Conservation (phyloP, 2,888 invertebrate species). For the Rotaria macrura region DNA sequence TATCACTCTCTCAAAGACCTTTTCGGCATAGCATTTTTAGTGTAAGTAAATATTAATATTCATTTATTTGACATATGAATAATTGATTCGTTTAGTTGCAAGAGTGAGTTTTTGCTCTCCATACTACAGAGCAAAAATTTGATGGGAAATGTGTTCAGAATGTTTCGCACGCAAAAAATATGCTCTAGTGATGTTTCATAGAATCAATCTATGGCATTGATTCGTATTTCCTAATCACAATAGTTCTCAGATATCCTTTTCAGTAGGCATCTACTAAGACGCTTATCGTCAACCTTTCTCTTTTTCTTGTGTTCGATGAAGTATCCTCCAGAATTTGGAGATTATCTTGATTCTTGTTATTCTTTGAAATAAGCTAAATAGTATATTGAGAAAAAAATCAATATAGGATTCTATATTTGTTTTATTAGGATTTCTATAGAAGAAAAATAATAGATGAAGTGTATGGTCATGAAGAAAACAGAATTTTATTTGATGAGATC, state of each 20-base stretch:
- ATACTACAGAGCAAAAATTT: no score
- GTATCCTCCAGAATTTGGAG: neutral
- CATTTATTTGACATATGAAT: neutral
- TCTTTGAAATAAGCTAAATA: neutral
- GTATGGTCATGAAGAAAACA: neutral
- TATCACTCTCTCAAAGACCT: no score
- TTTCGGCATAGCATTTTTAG: no score
- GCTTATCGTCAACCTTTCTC: neutral
- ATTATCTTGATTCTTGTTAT: neutral
- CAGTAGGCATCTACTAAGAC: neutral
- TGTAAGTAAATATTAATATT: neutral
- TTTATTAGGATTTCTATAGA: neutral
- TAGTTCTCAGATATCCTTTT: neutral
- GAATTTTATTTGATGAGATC: neutral
- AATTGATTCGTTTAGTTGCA: neutral
- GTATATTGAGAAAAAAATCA: neutral
- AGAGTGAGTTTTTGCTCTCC: neutral
- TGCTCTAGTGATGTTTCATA: no score
- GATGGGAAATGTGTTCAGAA: no score
- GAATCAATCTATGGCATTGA: neutral
- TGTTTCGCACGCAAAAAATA: no score
- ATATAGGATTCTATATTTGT: neutral
- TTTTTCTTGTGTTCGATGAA: neutral
- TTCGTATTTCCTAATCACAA: neutral
- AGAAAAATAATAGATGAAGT: neutral